Percentiles rank a stretch among this genome's conserved stretches.
These are phyloP conservation scores for Eriocheir sinensis DNA, from an alignment of 1,140 invertebrate species.

Conservation along the genomic window DNA sequence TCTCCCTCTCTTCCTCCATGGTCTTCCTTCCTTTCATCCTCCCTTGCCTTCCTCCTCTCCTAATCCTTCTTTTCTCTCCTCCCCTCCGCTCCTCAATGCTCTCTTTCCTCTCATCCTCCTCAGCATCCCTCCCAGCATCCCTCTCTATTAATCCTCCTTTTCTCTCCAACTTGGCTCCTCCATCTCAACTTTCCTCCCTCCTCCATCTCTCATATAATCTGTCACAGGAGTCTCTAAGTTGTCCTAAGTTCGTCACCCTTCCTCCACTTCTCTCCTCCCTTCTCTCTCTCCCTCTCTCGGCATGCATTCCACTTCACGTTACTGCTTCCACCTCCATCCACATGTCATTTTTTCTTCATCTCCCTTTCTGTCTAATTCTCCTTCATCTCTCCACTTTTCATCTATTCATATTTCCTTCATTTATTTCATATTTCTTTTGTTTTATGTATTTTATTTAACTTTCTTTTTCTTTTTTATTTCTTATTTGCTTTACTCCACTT, in stretches of 20 bases:
- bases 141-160: background rate
- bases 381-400: background rate
- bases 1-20: background rate
- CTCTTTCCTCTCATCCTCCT: too few relatives aligned
- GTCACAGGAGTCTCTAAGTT: slow-evolving; percentile 7
- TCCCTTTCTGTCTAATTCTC: background rate
- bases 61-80: too few relatives aligned
- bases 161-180: background rate
- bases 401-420: too few relatives aligned
- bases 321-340: too few relatives aligned
- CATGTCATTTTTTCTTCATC: background rate
- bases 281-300: background rate
- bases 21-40: background rate
- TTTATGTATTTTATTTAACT: background rate
- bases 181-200: background rate
- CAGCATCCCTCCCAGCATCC: background rate
- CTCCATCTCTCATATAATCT: slow-evolving; percentile 24
- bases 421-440: background rate
- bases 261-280: background rate
- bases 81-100: too few relatives aligned
- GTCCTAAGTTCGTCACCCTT: background rate
- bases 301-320: background rate
- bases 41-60: background rate
- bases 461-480: background rate
- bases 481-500: background rate